Base-by-base conservation (phyloP, 1,140 invertebrate species). In the Eulimnadia texana region DNA sequence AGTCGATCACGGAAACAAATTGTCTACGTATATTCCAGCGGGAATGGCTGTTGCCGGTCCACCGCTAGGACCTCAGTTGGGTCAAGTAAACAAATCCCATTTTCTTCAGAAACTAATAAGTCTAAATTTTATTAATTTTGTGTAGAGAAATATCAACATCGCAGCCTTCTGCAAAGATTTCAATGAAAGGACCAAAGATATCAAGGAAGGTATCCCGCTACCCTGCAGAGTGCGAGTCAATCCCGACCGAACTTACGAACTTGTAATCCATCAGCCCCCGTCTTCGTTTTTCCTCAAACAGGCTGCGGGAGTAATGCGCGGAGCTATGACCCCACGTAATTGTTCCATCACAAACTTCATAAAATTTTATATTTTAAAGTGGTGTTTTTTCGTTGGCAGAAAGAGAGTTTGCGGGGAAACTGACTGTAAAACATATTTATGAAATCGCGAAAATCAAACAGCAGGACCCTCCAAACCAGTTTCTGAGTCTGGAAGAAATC, bases 141-240 rank as follows among this genome's bases (percentile, higher is more conserved):
- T 73, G 19, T 70, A 97, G 90, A 82, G 92, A 70, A 90, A 92
- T 50, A 84, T 99, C 28, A 98, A 99, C 71, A 96, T 99, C 68
- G 84, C 87, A 53, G 82, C 84, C 54, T 99, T 99, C 76, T 94
- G 92, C 70, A 98, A 99, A 77, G 96, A 99, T 66, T 99, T 99
- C 67, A 99, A 99, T 76, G 85, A 90, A 68, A 84, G 79, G 71
- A 99, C 96, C 1, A 86, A 85, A 61, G 80, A 96, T 67, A 86
- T 94, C 23, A 98, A 93, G 72, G 83, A 86, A 72, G 96, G 95
- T 20, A 84, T 95, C 64, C 93, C 93, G 10, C 67, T 98, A 54
- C 93, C 93, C 1, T 84, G 82, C 61, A 78, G 83, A 67, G 80
- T 95, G 10, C 78, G 74, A 58, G 81, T 95, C 0, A 91, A 91